phyloP scores from a whole-genome alignment of 2,113 vertebrate species.

The Spea multiplicata region DNA sequence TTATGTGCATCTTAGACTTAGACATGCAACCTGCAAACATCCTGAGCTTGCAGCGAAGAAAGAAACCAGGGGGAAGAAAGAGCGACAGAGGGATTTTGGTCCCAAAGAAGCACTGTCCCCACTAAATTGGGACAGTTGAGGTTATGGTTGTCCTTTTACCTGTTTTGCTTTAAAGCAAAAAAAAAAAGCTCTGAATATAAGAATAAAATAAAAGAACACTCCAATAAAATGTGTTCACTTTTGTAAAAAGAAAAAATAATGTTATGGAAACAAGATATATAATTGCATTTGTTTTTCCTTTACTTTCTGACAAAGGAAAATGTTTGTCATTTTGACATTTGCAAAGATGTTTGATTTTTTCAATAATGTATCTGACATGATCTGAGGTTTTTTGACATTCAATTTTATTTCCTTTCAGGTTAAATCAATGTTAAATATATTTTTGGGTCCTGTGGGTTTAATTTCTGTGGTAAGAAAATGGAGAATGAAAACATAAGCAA shows the following conservation, averaged over 20 bases:
- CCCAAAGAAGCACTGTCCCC: too few relatives aligned
- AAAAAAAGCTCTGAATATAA: too few relatives aligned
- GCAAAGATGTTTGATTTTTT: constrained; percentile 38
- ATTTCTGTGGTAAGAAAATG: constrained; percentile 20
- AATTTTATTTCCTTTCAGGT: constrained; percentile 30
- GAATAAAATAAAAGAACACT: background rate
- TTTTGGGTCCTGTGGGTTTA: background rate
- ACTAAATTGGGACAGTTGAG: too few relatives aligned
- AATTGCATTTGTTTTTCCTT: constrained; percentile 13
- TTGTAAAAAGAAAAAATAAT: background rate
- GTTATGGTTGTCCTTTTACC: too few relatives aligned
- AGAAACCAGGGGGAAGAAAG: too few relatives aligned
- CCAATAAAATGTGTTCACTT: background rate
- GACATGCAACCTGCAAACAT: too few relatives aligned
- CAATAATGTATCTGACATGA: constrained; percentile 29
- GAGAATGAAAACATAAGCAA: constrained; percentile 25
- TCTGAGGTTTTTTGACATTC: constrained; percentile 40
- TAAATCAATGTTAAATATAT: constrained; percentile 39
- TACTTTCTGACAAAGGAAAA: constrained; percentile 2
- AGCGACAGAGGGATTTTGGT: too few relatives aligned
- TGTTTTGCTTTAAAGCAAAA: too few relatives aligned
- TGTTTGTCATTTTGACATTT: constrained; percentile 43
- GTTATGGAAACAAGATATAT: constrained; percentile 2
- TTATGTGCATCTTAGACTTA: too few relatives aligned
- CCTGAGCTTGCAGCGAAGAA: too few relatives aligned